These are phyloP conservation scores for Petrolisthes manimaculis DNA, from an alignment of 2,888 invertebrate species.

Conservation along the genomic window DNA sequence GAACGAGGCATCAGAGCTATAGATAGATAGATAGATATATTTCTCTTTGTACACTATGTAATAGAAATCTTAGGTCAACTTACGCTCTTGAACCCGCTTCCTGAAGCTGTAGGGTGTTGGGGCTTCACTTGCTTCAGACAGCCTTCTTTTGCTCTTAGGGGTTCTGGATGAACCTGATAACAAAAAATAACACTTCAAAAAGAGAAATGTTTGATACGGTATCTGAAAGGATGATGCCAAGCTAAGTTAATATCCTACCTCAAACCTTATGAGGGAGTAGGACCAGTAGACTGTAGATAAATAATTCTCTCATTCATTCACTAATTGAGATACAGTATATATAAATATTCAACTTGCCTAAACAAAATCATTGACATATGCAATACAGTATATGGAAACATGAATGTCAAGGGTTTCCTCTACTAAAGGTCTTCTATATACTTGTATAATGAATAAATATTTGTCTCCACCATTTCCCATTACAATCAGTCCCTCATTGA, in stretches of 20 bases:
- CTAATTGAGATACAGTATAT: too few relatives aligned
- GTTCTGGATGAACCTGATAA: constrained; percentile 34
- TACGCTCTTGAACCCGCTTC: constrained; percentile 48
- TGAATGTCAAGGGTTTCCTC: too few relatives aligned
- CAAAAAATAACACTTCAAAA: not conserved
- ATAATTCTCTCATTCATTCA: not conserved
- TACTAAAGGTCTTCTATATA: too few relatives aligned
- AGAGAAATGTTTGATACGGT: not conserved
- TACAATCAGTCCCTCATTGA: not conserved
- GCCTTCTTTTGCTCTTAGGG: constrained; percentile 28
- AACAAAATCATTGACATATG: too few relatives aligned
- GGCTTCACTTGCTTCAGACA: constrained; percentile 34
- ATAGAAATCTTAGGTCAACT: not conserved
- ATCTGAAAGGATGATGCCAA: not conserved
- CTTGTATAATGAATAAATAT: not conserved
- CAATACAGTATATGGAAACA: too few relatives aligned
- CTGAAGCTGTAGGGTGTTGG: constrained; percentile 52
- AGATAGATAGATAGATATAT: too few relatives aligned
- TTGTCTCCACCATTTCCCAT: not conserved
- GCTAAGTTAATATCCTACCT: not conserved
- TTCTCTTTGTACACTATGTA: too few relatives aligned
- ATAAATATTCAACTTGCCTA: too few relatives aligned
- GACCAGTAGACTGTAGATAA: not conserved
- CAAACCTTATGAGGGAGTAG: not conserved
- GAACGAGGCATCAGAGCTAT: too few relatives aligned